A percentile compares a stretch with the other conserved stretches of the same genome.
These are phyloP conservation scores for Thymelicus acteon DNA, from an alignment of 2,888 invertebrate genomes.

Conservation along the genomic window DNA sequence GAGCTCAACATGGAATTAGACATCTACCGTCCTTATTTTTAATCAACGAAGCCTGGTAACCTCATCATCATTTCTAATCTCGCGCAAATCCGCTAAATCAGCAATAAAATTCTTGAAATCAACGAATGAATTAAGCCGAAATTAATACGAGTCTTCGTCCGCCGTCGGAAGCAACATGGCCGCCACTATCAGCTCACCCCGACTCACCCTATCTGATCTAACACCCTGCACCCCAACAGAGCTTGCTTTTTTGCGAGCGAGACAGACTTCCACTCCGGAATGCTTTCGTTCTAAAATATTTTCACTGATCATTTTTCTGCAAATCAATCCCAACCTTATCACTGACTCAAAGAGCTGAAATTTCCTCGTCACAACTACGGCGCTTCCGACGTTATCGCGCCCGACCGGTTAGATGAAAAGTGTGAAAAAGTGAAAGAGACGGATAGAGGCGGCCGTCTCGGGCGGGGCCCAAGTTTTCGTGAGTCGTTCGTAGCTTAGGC, in stretches of 20 bases:
- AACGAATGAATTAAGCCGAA: conserved; percentile 76
- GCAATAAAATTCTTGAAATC: conserved; percentile 72
- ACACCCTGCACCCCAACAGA: conserved; percentile 58
- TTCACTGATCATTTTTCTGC: conserved; percentile 55
- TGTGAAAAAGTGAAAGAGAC: conserved; percentile 85
- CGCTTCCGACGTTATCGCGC: conserved; percentile 48
- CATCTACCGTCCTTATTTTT: background rate
- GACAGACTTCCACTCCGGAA: conserved; percentile 79
- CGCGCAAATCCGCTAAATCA: conserved; percentile 42
- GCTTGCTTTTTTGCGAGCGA: conserved; percentile 83
- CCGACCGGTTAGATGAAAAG: conserved; percentile 70
- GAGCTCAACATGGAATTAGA: background rate
- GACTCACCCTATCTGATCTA: conserved; percentile 58
- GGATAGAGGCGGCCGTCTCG: conserved; percentile 83
- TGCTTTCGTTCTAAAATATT: conserved; percentile 83
- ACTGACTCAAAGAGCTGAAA: conserved; percentile 35
- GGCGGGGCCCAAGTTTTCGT: conserved; percentile 84
- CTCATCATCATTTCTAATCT: conserved; percentile 36
- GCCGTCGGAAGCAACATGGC: conserved; percentile 80
- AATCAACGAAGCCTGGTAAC: background rate
- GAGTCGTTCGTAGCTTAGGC: conserved; percentile 83
- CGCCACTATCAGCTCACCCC: conserved; percentile 61
- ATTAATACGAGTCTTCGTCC: conserved; percentile 80
- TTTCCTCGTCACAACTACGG: conserved; percentile 35
- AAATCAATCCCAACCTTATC: conserved; percentile 46